Base-by-base conservation (phyloP, 2,797 vertebrate species). In the Apodemus agrarius region DNA sequence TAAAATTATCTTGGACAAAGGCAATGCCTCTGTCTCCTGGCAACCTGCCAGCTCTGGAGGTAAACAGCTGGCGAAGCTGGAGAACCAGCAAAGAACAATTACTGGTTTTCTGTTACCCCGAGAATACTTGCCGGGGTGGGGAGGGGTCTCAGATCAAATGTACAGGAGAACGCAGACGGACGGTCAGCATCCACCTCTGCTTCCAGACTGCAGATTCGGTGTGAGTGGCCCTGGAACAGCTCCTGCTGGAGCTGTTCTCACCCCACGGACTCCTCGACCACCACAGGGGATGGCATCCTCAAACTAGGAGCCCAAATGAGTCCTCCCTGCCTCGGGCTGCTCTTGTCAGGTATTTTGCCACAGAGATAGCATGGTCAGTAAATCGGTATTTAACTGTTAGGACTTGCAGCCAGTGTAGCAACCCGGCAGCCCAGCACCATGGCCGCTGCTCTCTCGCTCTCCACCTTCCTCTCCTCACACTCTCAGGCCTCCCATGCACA, bases 381-480 rank as follows among this genome's bases (percentile, higher is more conserved):
- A 92, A 29, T 63, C 24, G 13, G 37, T 59, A 52, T 86, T 93
- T 79, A 34, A 52, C 22, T 78, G 85, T 90, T 81, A 94, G 78
- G 43, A 69, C 34, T 9, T 43, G 8, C 52, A 37, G 49, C n/a
- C 67, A 4, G 3, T 21, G 24, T 24, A 72, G 43, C n/a, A 26
- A 21, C n/a, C 21, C 61, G 82, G 34, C 43, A 52, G 19, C 43
- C 12, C 4, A 34, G n/a, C 5, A 1, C 43, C 6, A 0, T n/a
- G n/a, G n/a, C n/a, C n/a, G 5, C 10, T 7, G 26, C 1, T 0
- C 4, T 31, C 13, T 74, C 4, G 13, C 0, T 0, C 54, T 83
- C 12, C 37, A 57, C 37, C 12, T 34, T 3, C 0, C 6, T 79
- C 3, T 2, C 3, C 24, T 40, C 24, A 63, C 24, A 12, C 6